These are phyloP conservation scores for Prietella phreatophila DNA, from an alignment of 2,113 vertebrate genomes.

Conservation along the genomic window DNA sequence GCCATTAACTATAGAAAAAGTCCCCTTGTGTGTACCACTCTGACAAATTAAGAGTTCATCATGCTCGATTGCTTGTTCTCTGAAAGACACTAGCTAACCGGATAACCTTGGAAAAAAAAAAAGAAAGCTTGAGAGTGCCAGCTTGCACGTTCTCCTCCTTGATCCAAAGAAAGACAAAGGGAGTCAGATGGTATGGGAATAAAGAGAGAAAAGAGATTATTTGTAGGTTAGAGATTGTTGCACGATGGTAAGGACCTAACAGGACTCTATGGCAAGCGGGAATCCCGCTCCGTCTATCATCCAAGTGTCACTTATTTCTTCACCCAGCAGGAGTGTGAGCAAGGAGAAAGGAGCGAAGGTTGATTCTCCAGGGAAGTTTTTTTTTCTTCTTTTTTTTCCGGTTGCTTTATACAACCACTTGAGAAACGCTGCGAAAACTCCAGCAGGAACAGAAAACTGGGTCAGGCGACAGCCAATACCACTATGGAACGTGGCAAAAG, in stretches of 20 bases:
- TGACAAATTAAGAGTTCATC: slow-evolving; percentile 31
- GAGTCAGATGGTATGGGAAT: background rate
- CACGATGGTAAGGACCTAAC: slow-evolving; percentile 21
- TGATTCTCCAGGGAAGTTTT: slow-evolving; percentile 23
- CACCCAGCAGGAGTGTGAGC: background rate
- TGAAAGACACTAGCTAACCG: background rate
- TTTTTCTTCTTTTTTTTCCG: slow-evolving; percentile 2
- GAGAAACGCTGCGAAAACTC: slow-evolving; percentile 45
- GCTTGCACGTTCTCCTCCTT: background rate
- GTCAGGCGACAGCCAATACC: slow-evolving; percentile 60
- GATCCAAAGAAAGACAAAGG: background rate
- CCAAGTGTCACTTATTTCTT: background rate
- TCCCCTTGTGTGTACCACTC: slow-evolving; percentile 57
- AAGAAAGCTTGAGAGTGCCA: too few relatives aligned
- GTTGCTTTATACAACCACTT: slow-evolving; percentile 32
- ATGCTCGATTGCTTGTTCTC: background rate
- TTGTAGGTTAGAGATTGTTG: background rate
- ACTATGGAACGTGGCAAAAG: background rate
- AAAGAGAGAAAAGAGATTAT: background rate
- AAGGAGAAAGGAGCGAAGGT: background rate
- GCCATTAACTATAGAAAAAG: slow-evolving; percentile 69
- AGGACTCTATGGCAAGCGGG: background rate
- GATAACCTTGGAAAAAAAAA: background rate
- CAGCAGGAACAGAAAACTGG: slow-evolving; percentile 58
- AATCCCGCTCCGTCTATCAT: background rate